Evolutionary conservation across 2,113 vertebrate genomes (phyloP), one percentile per base, ranked within the genome.

Genomic region (Pithys albifrons): DNA sequence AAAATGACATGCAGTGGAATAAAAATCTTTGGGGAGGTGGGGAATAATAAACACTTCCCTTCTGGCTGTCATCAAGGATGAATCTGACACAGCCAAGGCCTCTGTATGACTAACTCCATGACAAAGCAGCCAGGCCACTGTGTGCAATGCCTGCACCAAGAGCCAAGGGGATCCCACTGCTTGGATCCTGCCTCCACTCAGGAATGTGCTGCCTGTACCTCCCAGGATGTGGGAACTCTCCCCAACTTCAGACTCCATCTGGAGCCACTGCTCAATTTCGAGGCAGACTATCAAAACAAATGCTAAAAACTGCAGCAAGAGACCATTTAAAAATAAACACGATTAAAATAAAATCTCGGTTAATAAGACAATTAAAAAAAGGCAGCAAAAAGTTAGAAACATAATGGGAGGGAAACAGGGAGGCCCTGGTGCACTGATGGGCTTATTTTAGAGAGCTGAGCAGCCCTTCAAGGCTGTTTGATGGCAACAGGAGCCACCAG

Each of bases 231-330:
- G 75, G 61, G 86, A 86, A 77, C 91, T 77, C 80, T 35, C 9
- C 37, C 13, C 73, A 84, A 88, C 77, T 94, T 64, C 2, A 57
- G 49, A 7, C 73, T 97, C 96, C 95, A 92, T 92, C 96, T 96
- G 95, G 94, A 95, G 94, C 59, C 82, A 83, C 88, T 86, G 86
- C 88, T 96, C 94, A 86, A 0, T 95, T 96, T 55, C 70, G 85
- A 94, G 74, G 85, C 12, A 45, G 86, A 11, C 95, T 96, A 95
- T 71, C 80, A 81, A 95, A 97, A 93, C 75, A 95, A 84, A 75
- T 0, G 7, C 91, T 92, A 71, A 75, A 92, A 95, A 64, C 69
- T 84, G 91, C 89, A 91, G 73, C 91, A 55, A 78, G 93, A 91
- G 89, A 89, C 43, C 65, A 62, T 28, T 95, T 91, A 78, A 93